A percentile compares a stretch with the other conserved stretches of the same genome.
Evolutionary conservation across 2,113 vertebrate genomes (phyloP).

Genomic region (Mugil cephalus): DNA sequence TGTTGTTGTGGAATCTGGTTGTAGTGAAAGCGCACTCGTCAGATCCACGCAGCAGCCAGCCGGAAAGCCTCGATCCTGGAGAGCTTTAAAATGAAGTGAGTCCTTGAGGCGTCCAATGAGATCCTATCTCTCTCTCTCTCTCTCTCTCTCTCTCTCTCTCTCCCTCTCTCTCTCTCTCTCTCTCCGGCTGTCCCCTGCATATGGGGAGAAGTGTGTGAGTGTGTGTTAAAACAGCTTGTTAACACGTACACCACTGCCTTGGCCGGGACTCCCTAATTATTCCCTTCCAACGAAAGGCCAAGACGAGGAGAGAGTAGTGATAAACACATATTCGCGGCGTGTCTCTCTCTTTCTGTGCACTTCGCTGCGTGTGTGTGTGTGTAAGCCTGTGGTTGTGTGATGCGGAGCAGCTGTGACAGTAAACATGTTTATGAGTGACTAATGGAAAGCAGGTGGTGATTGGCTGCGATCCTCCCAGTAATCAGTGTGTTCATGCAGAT

Average conservation of each 20-base stretch:
- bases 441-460: constrained; percentile 90
- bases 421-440: constrained; percentile 93
- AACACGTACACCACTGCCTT: constrained; percentile 62
- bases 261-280: constrained; percentile 65
- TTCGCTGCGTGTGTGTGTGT: constrained; percentile 38
- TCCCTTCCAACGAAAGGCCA: constrained; percentile 58
- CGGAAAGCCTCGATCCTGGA: constrained; percentile 10
- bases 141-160: constrained; percentile 14
- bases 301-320: constrained; percentile 49
- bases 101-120: constrained; percentile 52
- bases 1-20: neutral
- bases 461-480: constrained; percentile 82
- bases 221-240: constrained; percentile 76
- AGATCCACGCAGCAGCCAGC: neutral
- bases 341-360: constrained; percentile 21
- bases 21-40: constrained; percentile 1
- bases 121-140: constrained; percentile 17
- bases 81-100: constrained; percentile 41
- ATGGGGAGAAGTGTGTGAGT: constrained; percentile 54
- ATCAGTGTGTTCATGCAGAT: constrained; percentile 58
- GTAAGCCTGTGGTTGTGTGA: constrained; percentile 84
- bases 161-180: constrained; percentile 10
- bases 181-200: constrained; percentile 28
- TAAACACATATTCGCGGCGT: constrained; percentile 58
- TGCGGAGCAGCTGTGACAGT: constrained; percentile 92